Base-by-base conservation (phyloP, 2,797 vertebrate genomes). In the Vultur gryphus region DNA sequence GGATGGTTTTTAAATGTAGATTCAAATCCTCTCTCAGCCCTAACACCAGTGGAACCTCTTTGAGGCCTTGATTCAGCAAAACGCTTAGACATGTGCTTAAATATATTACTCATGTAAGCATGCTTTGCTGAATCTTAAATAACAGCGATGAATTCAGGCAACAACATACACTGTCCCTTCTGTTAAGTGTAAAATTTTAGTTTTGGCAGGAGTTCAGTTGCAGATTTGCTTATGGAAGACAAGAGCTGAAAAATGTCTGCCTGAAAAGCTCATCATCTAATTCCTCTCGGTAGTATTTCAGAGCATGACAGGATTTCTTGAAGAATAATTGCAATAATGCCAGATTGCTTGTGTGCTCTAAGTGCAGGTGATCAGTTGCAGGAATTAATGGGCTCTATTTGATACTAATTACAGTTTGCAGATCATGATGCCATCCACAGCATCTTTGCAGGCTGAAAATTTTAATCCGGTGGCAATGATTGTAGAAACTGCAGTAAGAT, bases 221-320 rank as follows among this genome's bases (percentile, higher is more conserved):
- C 43, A 95, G n/a, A 86, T 89, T 91, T 89, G 39, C 51, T 93
- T 85, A 29, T 8, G 17, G 84, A 83, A 96, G 87, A 89, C n/a
- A 81, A 75, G 67, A 83, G 49, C 44, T 96, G 87, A 91, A 69
- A 85, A 89, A 77, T 86, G 43, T 81, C 58, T 93, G 51, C 51
- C 79, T 89, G 91, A 95, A 84, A 64, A 94, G 62, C 88, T 94
- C 88, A 66, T 77, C 16, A 28, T 86, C 61, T 70, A 57, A 87
- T 93, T 67, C 52, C 51, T 85, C n/a, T 55, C 87, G 48, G 66
- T 95, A 90, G 41, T 59, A 52, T 93, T 94, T 93, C 64, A 93
- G 62, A 94, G 48, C 24, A 28, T 41, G 78, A 85, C 75, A 90
- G 44, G 59, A 61, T 83, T 87, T 90, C 67, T 77, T 90, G 64